Base-by-base conservation (phyloP, 2,888 invertebrate genomes). In the Melitaea athalia region DNA sequence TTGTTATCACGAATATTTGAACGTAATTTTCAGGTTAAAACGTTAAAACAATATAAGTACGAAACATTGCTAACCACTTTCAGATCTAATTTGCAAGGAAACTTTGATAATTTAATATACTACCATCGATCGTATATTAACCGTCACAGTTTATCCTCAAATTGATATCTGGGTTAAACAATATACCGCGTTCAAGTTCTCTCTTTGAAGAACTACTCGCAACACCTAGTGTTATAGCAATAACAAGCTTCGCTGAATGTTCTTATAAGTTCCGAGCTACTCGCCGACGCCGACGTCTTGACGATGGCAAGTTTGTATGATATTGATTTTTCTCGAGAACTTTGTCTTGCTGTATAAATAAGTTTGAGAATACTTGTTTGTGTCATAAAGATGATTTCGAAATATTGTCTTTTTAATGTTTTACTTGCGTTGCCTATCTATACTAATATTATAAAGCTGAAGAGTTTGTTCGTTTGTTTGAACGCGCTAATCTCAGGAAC, bases 261-360 rank as follows among this genome's bases (percentile, higher is more conserved):
- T 60, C 59, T 65, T 59, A 43, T 59, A 65, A 65, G 52, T 60
- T 53, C 60, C 15, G 59, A 65, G 65, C 60, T 60, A 53, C 49
- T 3, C n/a, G 65, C 52, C 65, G 24, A 24, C 24, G n/a, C n/a
- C n/a, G 65, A 60, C 65, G 65, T 43, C 14, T 31, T 60, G 65
- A 65, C 65, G 65, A 45, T 33, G 59, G 45, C 31, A 45, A 65
- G 60, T 33, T 65, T 65, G 33, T 43, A n/a, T 49, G 45, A 50
- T 42, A 65, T 65, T 65, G 65, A 65, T 65, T 65, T 60, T 65
- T 65, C 65, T 60, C 45, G 52, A 12, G 15, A 60, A 59, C 60
- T 65, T 60, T 59, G 15, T 14, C n/a, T 61, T n/a, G 33, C 59
- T 42, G 17, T 24, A 59, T 15, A 59, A 47, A 33, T 52, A 33